Conservation (phyloP, 2,113 vertebrate species). For the Eidolon helvum region DNA sequence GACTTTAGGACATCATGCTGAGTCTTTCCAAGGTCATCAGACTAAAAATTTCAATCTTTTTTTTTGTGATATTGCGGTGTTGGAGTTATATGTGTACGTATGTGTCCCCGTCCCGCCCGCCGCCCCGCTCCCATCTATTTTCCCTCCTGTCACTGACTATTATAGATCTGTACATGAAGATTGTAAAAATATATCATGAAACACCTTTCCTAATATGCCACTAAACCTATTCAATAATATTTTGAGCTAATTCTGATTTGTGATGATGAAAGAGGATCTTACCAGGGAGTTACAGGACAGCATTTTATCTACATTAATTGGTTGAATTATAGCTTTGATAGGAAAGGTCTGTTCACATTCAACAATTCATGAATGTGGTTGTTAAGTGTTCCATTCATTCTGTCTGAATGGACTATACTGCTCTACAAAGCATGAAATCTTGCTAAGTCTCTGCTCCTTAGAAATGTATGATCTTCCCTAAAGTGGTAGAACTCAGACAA, state of each 20-base stretch:
- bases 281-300: background rate
- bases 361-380: background rate
- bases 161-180: background rate
- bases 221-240: constrained; percentile 22
- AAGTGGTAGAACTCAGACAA: background rate
- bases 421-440: background rate
- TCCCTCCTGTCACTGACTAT: background rate
- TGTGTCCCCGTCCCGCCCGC: too few species aligned
- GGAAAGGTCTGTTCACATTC: background rate
- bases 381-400: background rate
- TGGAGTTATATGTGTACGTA: background rate
- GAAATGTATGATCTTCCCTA: background rate
- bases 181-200: background rate
- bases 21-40: constrained; percentile 44
- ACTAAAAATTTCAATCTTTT: background rate
- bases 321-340: background rate
- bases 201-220: background rate
- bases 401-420: background rate
- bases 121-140: background rate
- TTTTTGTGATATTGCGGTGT: background rate
- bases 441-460: background rate
- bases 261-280: background rate
- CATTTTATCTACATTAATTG: background rate
- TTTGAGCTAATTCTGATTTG: background rate
- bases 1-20: constrained; percentile 50